Evolutionary conservation across 37 sponge, comb jelly and placozoan genomes (phyloP).

Genomic region (Oscarella lobularis): DNA sequence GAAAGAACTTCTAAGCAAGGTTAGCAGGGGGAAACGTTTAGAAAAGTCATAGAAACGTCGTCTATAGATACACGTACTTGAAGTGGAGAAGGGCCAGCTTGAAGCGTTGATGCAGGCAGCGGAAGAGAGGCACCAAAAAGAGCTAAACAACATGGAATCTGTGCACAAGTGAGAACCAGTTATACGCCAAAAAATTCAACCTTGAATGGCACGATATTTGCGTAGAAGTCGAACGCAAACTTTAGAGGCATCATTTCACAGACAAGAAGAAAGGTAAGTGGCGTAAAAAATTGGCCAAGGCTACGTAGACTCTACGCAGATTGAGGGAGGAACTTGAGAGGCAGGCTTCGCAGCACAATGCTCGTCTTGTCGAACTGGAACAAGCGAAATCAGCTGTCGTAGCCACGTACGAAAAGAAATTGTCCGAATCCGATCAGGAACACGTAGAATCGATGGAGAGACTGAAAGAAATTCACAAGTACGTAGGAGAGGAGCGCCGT

Average conservation of each 20-base stretch:
- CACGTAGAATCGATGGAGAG: slow-evolving; percentile 30
- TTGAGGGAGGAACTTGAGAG: slow-evolving; percentile 36
- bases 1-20: no score
- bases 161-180: slow-evolving; percentile 17
- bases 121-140: slow-evolving; percentile 24
- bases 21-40: no score
- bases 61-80: slow-evolving; percentile 35
- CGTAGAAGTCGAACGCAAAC: slow-evolving; percentile 7
- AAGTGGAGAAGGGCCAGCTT: slow-evolving; percentile 34
- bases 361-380: slow-evolving; percentile 27
- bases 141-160: slow-evolving; percentile 27
- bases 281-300: neutral
- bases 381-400: slow-evolving; percentile 36
- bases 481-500: neutral
- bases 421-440: slow-evolving; percentile 27
- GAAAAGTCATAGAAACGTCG: no score
- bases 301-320: slow-evolving; percentile 10
- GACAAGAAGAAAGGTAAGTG: slow-evolving; percentile 34
- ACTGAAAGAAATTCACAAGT: slow-evolving; percentile 40
- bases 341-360: slow-evolving; percentile 7
- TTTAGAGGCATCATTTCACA: slow-evolving; percentile 47
- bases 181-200: no score
- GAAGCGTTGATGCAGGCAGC: slow-evolving; percentile 16
- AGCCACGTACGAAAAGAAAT: slow-evolving; percentile 17
- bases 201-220: no score